Conservation (phyloP, 2,888 invertebrate species). For the Onchidella celtica region DNA sequence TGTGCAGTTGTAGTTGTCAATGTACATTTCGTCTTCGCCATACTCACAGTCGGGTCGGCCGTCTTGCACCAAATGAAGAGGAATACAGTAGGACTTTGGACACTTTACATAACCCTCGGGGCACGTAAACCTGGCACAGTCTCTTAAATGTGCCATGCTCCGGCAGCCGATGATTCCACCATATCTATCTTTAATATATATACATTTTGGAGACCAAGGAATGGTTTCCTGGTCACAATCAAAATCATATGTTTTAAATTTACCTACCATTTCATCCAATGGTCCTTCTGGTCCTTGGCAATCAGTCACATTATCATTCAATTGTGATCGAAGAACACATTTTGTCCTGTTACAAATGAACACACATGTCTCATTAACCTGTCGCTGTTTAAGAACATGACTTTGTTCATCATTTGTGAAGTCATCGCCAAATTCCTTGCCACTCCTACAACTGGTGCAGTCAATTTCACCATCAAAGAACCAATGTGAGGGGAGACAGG, state of each 20-base stretch:
- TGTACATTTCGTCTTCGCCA: conserved; percentile 17
- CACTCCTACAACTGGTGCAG: neutral
- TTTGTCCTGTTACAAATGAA: conserved; percentile 31
- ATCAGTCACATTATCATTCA: conserved; percentile 13
- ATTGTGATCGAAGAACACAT: neutral
- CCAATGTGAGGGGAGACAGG: conserved; percentile 16
- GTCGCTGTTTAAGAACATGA: too few relatives aligned
- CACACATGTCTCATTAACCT: neutral
- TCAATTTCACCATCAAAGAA: conserved; percentile 19
- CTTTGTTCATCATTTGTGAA: neutral
- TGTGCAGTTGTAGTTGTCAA: neutral
- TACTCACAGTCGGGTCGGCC: neutral
- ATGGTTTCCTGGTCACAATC: neutral
- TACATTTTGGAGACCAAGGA: conserved; percentile 3
- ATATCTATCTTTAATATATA: conserved; percentile 12
- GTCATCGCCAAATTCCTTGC: neutral
- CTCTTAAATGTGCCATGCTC: conserved; percentile 4
- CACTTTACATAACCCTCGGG: conserved; percentile 20
- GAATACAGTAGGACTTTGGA: conserved; percentile 24
- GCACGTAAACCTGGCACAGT: neutral
- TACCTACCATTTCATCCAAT: conserved; percentile 7
- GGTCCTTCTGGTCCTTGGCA: conserved; percentile 26
- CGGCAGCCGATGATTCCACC: neutral
- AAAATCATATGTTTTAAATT: neutral
- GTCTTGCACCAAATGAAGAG: conserved; percentile 9